Evolutionary conservation across 2,113 vertebrate species (phyloP), one percentile per base, ranked within the genome.

Genomic region (Benitochromis conjunctus): DNA sequence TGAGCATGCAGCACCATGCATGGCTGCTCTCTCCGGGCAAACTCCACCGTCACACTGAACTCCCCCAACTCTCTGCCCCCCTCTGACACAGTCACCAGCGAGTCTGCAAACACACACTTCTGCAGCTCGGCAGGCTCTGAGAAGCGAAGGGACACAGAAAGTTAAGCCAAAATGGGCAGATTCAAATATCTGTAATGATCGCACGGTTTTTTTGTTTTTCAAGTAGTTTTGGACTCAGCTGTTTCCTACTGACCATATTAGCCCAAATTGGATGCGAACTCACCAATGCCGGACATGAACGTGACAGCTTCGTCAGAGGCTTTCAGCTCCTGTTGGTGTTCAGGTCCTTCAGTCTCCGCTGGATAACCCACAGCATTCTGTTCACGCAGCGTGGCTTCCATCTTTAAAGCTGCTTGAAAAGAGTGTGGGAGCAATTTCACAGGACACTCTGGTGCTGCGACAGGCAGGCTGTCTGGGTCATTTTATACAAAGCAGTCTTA

Each of bases 21-120:
- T 9, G 82, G 86, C 53, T 87, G n/a, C 9, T 71, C 60, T 60
- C 96, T 94, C 2, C 64, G 78, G 3, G 94, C 92, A 31, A 91
- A 94, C 79, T 96, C 93, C 80, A 97, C 93, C 1, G 93, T 92
- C 24, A 96, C 86, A 43, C 79, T 96, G 94, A 98, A 95, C 38
- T 87, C 95, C 5, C 98, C 97, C 79, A 95, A 81, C 1, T 95
- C 94, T 56, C 80, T 87, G 19, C 96, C 96, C 1, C 89, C 90
- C 18, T 95, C 93, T 0, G 96, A 95, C 81, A 97, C 64, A 1
- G 96, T 94, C 78, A 92, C 91, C 92, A 99, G 93, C 0, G 93
- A 95, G 94, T 99, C 98, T 0, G 95, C 31, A 81, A 98, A 98
- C 71, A 96, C 79, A 79, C 96, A 97, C 36, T 43, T 95, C n/a